These are phyloP conservation scores for Aproaerema taeniolella DNA, from an alignment of 2,888 invertebrate species.

Conservation along the genomic window DNA sequence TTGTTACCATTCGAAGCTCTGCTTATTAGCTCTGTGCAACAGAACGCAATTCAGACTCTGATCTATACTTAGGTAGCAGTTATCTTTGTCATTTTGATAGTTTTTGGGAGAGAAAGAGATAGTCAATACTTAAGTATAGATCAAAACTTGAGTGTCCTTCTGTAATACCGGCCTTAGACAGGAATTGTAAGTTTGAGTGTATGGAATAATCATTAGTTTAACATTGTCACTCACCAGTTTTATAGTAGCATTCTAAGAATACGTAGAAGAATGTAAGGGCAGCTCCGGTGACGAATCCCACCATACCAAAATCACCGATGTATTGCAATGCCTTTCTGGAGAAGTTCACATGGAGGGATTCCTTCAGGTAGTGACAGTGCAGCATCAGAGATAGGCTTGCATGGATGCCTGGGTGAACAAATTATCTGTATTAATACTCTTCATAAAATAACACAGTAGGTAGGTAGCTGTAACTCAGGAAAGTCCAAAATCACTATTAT, in stretches of 20 bases:
- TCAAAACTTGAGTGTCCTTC: too few species aligned
- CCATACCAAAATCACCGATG: slow-evolving; percentile 65
- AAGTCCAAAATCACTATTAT: not conserved
- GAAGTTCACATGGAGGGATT: slow-evolving; percentile 68
- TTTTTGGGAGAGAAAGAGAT: too few species aligned
- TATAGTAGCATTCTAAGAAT: slow-evolving; percentile 59
- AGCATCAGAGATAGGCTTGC: slow-evolving; percentile 54
- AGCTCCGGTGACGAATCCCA: slow-evolving; percentile 61
- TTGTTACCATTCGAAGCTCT: too few species aligned
- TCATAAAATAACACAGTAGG: not conserved
- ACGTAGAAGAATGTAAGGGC: slow-evolving; percentile 65
- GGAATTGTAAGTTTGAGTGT: too few species aligned
- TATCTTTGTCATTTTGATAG: too few species aligned
- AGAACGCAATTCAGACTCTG: too few species aligned
- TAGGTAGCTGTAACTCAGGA: not conserved
- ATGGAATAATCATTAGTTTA: too few species aligned
- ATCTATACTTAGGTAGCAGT: too few species aligned
- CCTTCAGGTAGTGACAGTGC: slow-evolving; percentile 60
- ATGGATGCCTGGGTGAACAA: slow-evolving; percentile 45
- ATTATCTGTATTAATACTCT: not conserved
- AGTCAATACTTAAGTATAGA: too few species aligned
- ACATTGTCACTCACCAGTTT: slow-evolving; percentile 63
- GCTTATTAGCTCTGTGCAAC: too few species aligned
- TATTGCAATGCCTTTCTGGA: slow-evolving; percentile 62
- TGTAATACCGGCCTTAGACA: too few species aligned